Evolutionary conservation across 2,797 vertebrate species (phyloP).

Genomic region (Phataginus tricuspis): DNA sequence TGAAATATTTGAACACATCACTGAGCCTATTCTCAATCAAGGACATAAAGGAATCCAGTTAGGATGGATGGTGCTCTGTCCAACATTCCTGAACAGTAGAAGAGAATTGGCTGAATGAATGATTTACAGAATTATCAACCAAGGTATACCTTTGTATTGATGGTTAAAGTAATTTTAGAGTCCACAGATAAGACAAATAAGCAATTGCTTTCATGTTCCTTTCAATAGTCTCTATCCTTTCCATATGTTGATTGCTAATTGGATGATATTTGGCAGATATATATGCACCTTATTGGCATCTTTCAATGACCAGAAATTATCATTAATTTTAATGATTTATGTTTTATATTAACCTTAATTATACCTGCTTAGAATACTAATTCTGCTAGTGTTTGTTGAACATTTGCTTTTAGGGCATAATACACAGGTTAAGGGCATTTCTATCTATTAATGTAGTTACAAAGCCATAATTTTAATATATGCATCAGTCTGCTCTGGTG

Average conservation of each 20-base stretch:
- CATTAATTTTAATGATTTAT: not conserved
- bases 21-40: not conserved
- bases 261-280: not conserved
- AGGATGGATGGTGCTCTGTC: not conserved
- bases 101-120: not conserved
- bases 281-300: not conserved
- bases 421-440: not conserved
- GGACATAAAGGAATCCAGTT: not conserved
- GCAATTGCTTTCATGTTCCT: not conserved
- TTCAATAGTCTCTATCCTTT: not conserved
- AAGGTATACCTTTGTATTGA: not conserved
- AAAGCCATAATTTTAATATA: not conserved
- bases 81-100: not conserved
- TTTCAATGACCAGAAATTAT: slow-evolving; percentile 27
- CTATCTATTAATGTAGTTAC: not conserved
- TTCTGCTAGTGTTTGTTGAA: slow-evolving; percentile 11
- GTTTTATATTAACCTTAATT: not conserved
- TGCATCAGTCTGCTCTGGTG: not conserved
- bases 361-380: not conserved
- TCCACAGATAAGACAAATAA: not conserved
- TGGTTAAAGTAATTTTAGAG: not conserved
- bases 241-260: not conserved
- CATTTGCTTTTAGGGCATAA: not conserved
- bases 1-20: not conserved
- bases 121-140: not conserved